Base-by-base conservation (phyloP, 2,113 vertebrate genomes). In the Tamias sibiricus region DNA sequence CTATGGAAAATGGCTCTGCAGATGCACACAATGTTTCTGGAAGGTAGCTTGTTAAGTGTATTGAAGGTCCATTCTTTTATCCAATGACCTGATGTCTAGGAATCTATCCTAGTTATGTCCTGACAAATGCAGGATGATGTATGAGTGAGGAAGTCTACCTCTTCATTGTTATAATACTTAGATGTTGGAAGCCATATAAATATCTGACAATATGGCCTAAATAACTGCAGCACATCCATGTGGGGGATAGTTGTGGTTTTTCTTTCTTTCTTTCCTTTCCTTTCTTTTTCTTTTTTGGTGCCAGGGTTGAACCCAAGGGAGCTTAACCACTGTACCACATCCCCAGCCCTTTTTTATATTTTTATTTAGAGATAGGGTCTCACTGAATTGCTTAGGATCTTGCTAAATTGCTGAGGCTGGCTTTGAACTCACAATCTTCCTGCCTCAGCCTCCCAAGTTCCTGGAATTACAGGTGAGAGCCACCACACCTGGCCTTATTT, bases 1-100 rank as follows among this genome's bases (percentile, higher is more conserved):
- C 22, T 12, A 0, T 2, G 2, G 47, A 91, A 85, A n/a, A 28
- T 7, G 32, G n/a, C 9, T 0, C 0, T 59, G 28, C 37, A 47
- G 30, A 74, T 24, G 17, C 35, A 62, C 22, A 11, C 14, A 52
- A 2, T 30, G 4, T 80, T 89, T 93, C 68, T 47, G 37, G 20
- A 86, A 84, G 47, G 13, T 35, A 90, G 71, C 62, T 77, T 47
- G 24, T 24, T 42, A 71, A 44, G 24, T 66, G 19, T 52, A 32
- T 49, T 57, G 26, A 83, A 64, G 89, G 69, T 4, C 4, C 1
- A 14, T 19, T 17, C 2, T 66, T 82, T 35, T 35, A 59, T 6
- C 28, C 75, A 72, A 0, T 1, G 35, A 42, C 40, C 44, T 57
- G 13, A 49, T n/a, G 42, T 35, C 54, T 47, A 24, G 57, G 64